Evolutionary conservation across 1,140 invertebrate species (phyloP).

Genomic region (Atta cephalotes): DNA sequence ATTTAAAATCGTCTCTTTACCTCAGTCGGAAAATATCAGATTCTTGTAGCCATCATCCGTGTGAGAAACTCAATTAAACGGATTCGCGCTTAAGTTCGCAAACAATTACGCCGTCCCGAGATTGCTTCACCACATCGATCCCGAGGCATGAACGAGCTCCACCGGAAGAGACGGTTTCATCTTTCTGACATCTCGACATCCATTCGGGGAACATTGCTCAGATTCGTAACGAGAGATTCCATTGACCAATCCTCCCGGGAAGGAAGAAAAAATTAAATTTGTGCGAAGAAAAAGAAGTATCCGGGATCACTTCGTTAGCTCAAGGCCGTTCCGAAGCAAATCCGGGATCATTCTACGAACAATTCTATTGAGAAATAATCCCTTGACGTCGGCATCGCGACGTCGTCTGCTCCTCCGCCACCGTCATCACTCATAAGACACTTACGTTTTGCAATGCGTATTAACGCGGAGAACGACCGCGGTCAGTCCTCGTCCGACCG

Average conservation of each 20-base stretch:
- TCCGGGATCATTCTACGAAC: neutral
- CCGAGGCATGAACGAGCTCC: neutral
- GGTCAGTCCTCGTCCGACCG: slow-evolving; percentile 24
- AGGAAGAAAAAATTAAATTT: neutral
- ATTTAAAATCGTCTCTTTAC: neutral
- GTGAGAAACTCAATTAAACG: neutral
- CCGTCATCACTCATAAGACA: neutral
- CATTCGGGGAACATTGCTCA: slow-evolving; percentile 5
- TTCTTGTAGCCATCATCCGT: neutral
- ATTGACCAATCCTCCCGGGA: neutral
- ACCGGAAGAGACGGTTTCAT: neutral
- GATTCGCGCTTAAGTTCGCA: neutral
- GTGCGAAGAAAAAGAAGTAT: neutral
- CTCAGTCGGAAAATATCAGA: neutral
- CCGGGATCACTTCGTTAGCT: neutral
- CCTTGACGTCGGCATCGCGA: neutral
- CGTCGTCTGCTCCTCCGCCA: neutral
- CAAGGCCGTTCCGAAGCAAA: neutral
- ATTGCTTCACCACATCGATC: slow-evolving; percentile 42
- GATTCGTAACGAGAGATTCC: slow-evolving; percentile 4
- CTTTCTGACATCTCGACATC: neutral
- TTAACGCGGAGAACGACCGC: slow-evolving; percentile 30
- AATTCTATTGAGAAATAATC: neutral
- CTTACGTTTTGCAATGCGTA: slow-evolving; percentile 63
- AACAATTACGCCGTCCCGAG: neutral